Percentiles rank a stretch among this genome's conserved stretches.
These are phyloP conservation scores for Actenoides hombroni DNA, from an alignment of 2,113 vertebrate species.

Conservation along the genomic window DNA sequence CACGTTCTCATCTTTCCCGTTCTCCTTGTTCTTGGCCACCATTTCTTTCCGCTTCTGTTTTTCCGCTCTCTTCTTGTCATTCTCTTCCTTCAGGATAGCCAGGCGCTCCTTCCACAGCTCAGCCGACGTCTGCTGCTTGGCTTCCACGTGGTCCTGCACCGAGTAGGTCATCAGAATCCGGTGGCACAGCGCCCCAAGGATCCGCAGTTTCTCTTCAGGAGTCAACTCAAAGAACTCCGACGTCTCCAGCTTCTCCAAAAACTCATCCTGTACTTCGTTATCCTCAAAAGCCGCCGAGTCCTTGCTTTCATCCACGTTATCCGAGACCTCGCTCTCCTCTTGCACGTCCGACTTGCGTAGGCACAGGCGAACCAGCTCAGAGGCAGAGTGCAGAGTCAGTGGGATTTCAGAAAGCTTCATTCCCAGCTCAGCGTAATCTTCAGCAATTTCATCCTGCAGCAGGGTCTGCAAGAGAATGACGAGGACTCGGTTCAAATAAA, in stretches of 20 bases:
- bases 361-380: conserved; percentile 91
- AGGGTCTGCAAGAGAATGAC: conserved; percentile 94
- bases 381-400: conserved; percentile 91
- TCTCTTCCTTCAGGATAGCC: conserved; percentile 90
- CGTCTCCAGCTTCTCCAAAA: conserved; percentile 91
- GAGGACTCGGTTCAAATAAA: conserved; percentile 90
- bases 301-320: conserved; percentile 74
- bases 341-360: conserved; percentile 88
- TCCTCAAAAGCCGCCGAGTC: conserved; percentile 81
- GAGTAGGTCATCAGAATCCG: conserved; percentile 97
- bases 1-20: conserved; percentile 68
- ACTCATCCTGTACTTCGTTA: conserved; percentile 87
- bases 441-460: conserved; percentile 94
- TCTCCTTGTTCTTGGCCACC: conserved; percentile 84
- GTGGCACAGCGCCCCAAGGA: conserved; percentile 91
- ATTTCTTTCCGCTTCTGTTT: conserved; percentile 89
- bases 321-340: conserved; percentile 82
- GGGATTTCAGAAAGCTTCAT: conserved; percentile 96
- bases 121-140: conserved; percentile 86
- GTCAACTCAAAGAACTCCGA: conserved; percentile 91
- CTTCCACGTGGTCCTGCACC: conserved; percentile 92
- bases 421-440: conserved; percentile 93
- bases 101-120: conserved; percentile 95
- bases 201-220: conserved; percentile 88
- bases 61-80: conserved; percentile 91